phyloP scores from a whole-genome alignment of 2,797 vertebrate genomes.

The Chrysocyon brachyurus region DNA sequence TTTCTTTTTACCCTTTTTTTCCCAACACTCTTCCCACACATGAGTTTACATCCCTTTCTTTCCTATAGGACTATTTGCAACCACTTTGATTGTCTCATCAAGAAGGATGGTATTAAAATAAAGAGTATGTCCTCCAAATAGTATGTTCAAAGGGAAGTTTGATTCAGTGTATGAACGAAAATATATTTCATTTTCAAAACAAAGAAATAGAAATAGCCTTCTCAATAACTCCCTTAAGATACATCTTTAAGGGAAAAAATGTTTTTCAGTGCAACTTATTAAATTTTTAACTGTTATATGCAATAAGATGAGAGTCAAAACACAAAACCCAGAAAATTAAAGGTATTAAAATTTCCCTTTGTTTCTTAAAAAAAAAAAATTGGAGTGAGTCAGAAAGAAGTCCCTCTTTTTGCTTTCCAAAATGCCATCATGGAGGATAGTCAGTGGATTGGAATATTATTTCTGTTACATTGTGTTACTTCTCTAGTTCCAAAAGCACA shows the following conservation, averaged over 20 bases:
- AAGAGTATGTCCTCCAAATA: constrained; percentile 30
- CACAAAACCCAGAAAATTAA: constrained; percentile 59
- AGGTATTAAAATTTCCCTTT: neutral
- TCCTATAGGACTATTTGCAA: constrained; percentile 19
- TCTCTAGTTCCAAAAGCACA: constrained; percentile 56
- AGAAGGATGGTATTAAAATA: constrained; percentile 22
- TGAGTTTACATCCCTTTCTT: neutral
- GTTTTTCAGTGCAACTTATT: constrained; percentile 52
- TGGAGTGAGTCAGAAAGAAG: constrained; percentile 33
- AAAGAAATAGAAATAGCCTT: constrained; percentile 71
- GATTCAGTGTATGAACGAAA: constrained; percentile 49
- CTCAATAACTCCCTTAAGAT: constrained; percentile 48
- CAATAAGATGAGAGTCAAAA: constrained; percentile 67
- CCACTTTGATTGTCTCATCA: constrained; percentile 30
- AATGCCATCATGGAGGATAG: neutral
- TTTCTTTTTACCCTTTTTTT: constrained; percentile 14
- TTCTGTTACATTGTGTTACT: neutral
- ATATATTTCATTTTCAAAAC: constrained; percentile 59
- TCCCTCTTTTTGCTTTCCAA: constrained; percentile 31
- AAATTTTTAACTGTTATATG: constrained; percentile 47
- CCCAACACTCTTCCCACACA: neutral
- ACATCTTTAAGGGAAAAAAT: constrained; percentile 42
- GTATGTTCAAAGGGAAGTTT: neutral
- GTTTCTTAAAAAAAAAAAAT: constrained; percentile 57
- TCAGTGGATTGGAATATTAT: neutral